Conservation (phyloP, 2,888 invertebrate genomes). For the Camponotus fellah region DNA sequence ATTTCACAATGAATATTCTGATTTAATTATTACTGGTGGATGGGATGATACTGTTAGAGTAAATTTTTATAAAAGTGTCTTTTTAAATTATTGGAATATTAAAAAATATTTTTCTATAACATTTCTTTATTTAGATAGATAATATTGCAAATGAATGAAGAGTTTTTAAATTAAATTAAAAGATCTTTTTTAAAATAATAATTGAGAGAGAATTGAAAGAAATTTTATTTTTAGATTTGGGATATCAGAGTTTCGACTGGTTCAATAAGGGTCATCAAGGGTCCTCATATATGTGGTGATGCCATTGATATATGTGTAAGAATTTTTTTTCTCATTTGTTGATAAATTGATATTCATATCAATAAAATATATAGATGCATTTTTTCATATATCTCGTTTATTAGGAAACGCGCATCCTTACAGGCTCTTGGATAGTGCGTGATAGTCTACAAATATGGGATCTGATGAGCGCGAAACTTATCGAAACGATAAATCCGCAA, state of each 20-base stretch:
- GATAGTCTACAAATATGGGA: slow-evolving; percentile 88
- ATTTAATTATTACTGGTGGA: slow-evolving; percentile 87
- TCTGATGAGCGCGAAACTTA: slow-evolving; percentile 86
- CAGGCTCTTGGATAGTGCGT: slow-evolving; percentile 88
- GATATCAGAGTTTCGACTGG: slow-evolving; percentile 87
- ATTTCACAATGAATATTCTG: slow-evolving; percentile 86
- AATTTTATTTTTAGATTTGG: slow-evolving; percentile 86
- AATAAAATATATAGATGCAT: background rate
- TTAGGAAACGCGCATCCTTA: slow-evolving; percentile 87
- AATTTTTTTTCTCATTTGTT: slow-evolving; percentile 38
- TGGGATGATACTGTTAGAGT: slow-evolving; percentile 89
- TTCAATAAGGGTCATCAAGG: slow-evolving; percentile 87
- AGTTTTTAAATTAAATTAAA: slow-evolving; percentile 2
- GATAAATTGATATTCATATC: background rate
- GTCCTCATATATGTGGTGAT: slow-evolving; percentile 88
- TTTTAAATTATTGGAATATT: background rate
- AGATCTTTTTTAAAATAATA: background rate
- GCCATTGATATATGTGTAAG: slow-evolving; percentile 88
- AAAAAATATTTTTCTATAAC: background rate
- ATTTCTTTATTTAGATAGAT: background rate
- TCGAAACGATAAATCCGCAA: slow-evolving; percentile 86
- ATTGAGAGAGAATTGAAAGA: background rate
- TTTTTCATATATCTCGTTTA: slow-evolving; percentile 12
- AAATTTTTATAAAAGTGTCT: slow-evolving; percentile 53
- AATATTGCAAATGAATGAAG: background rate